Conservation (phyloP, 2,888 invertebrate species). For the Apamea monoglypha region DNA sequence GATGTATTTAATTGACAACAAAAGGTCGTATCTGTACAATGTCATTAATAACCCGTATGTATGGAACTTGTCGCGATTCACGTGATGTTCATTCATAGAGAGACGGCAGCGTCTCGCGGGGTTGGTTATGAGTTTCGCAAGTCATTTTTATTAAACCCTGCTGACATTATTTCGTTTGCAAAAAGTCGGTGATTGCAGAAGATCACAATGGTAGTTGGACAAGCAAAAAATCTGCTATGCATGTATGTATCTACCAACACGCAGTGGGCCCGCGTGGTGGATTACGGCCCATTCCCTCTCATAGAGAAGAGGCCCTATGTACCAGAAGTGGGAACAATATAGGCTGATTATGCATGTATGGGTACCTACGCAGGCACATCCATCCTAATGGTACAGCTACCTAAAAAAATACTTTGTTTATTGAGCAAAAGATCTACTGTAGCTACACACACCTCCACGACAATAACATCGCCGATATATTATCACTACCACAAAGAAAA, state of each 20-base stretch:
- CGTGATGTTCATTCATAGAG: conserved; percentile 63
- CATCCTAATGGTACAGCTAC: neutral
- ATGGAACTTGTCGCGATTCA: conserved; percentile 86
- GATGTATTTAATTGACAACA: conserved; percentile 83
- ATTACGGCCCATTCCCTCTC: neutral
- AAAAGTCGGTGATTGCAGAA: conserved; percentile 24
- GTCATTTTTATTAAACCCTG: conserved; percentile 66
- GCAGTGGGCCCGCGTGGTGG: neutral
- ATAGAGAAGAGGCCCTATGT: neutral
- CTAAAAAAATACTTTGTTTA: neutral
- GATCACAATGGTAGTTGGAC: neutral
- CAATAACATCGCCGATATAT: conserved; percentile 1
- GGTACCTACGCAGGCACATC: neutral
- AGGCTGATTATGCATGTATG: neutral
- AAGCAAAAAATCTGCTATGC: neutral
- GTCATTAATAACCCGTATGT: conserved; percentile 88
- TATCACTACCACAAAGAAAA: conserved; percentile 30
- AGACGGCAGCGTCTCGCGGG: conserved; percentile 50
- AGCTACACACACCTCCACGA: neutral
- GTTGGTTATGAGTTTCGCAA: conserved; percentile 65
- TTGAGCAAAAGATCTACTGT: neutral
- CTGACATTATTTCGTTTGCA: conserved; percentile 1
- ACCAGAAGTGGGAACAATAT: neutral
- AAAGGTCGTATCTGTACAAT: conserved; percentile 82
- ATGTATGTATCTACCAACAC: neutral